Percentiles rank a stretch among this genome's conserved stretches.
These are phyloP conservation scores for Melanogrammus aeglefinus DNA, from an alignment of 2,797 vertebrate species.

Conservation along the genomic window DNA sequence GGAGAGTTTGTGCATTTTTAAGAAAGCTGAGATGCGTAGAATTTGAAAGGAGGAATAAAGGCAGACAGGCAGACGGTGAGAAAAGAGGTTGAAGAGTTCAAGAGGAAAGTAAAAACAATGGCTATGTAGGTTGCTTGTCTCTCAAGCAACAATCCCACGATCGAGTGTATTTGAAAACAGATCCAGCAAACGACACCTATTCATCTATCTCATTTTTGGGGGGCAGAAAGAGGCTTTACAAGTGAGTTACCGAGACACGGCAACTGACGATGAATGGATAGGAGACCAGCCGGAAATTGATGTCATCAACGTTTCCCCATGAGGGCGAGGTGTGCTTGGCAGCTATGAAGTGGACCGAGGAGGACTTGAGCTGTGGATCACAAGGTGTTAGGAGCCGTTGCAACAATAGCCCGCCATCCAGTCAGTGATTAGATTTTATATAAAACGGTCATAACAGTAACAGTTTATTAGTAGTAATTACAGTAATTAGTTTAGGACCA, in stretches of 20 bases:
- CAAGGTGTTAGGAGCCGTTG: background rate
- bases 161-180: no score
- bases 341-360: conserved; percentile 72
- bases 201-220: no score
- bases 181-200: no score
- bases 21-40: background rate
- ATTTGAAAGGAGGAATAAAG: background rate
- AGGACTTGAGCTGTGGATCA: conserved; percentile 64
- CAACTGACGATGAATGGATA: conserved; percentile 68
- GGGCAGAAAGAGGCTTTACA: background rate
- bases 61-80: no score
- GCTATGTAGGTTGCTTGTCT: background rate
- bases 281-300: conserved; percentile 68
- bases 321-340: conserved; percentile 71
- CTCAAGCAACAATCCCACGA: background rate
- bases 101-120: background rate
- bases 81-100: background rate
- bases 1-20: background rate
- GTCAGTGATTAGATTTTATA: no score
- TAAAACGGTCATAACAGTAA: background rate
- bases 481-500: no score
- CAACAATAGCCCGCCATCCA: background rate
- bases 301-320: conserved; percentile 57
- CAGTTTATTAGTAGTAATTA: no score
- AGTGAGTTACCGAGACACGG: conserved; percentile 61